Base-by-base conservation (phyloP, 2,113 vertebrate species). In the Apaloderma vittatum region DNA sequence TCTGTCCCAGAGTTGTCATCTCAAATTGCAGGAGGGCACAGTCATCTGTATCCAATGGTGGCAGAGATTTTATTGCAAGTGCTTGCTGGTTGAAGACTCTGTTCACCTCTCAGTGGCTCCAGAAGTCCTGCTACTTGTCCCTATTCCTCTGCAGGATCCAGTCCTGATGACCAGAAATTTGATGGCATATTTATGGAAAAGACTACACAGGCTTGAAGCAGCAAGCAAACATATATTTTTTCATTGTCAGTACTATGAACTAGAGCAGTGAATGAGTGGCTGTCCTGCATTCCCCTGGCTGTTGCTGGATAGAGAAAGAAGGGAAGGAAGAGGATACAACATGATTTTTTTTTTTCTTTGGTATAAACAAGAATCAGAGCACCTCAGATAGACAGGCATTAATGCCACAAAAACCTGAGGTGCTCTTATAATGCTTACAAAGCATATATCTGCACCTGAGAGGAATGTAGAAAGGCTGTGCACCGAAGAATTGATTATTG, bases 401-500 rank as follows among this genome's bases (percentile, higher is more conserved):
- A 88, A 34, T 58, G 18, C 37, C 87, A 81, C 16, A 30, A 40
- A 90, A 75, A 93, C 57, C 14, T 29, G 34, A 86, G 19, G 15
- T 77, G 15, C 34, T 94, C 15, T 94, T 83, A 58, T 19, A 82
- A 36, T 9, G 17, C 59, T 34, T 86, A 37, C 29, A 78, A 80
- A 67, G 30, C 49, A 30, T 81, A 4, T 29, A 34, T 37, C 49
- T 91, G 78, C 70, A 91, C 78, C 85, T 74, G 67, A 73, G 75
- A 62, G 71, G 43, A 79, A 61, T 6, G 26, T 90, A 66, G 71
- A 79, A 91, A 90, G 43, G 36, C 55, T 71, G 48, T 68, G 62
- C 62, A 74, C 48, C 67, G 67, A 83, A 90, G 51, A 90, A 94
- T 55, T 94, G 93, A 70, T 83, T 92, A 93, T 88, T 88, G 32